Percentiles rank a stretch among this genome's conserved stretches.
Conservation (phyloP, 2,888 invertebrate genomes). For the Pharmacophagus antenor region DNA sequence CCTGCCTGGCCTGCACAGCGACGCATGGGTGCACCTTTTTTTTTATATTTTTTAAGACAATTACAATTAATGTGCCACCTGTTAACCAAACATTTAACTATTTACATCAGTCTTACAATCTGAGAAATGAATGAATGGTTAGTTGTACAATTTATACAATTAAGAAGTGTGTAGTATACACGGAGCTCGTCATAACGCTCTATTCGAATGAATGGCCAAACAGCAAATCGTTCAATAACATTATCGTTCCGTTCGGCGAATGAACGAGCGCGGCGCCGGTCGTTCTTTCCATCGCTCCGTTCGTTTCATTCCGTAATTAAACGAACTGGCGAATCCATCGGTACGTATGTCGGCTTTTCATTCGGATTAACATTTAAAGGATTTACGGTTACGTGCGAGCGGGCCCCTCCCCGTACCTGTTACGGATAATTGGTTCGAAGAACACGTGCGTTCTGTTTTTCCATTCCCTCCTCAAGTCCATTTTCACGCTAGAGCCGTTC, state of each 20-base stretch:
- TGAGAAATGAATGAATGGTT: no score
- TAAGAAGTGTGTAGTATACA: no score
- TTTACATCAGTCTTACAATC: no score
- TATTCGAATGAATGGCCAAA: neutral
- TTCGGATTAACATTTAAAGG: slow-evolving; percentile 17
- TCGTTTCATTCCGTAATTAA: slow-evolving; percentile 28
- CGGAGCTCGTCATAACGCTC: neutral
- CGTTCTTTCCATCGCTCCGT: slow-evolving; percentile 10
- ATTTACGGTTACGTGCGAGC: no score
- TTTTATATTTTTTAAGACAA: no score
- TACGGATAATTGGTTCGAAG: neutral
- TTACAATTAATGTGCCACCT: no score
- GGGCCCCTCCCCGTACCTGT: neutral
- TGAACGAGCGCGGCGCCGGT: neutral
- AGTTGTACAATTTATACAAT: no score
- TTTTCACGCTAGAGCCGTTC: no score
- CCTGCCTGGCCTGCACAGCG: no score
- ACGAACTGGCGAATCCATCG: slow-evolving; percentile 11
- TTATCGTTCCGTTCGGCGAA: neutral
- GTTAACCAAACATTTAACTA: no score
- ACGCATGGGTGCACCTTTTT: no score
- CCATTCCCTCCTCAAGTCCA: no score
- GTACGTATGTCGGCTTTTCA: slow-evolving; percentile 16
- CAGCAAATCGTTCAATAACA: neutral
- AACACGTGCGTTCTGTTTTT: neutral